These are phyloP conservation scores for Syngnathus acus DNA, from an alignment of 2,797 vertebrate genomes.

Conservation along the genomic window DNA sequence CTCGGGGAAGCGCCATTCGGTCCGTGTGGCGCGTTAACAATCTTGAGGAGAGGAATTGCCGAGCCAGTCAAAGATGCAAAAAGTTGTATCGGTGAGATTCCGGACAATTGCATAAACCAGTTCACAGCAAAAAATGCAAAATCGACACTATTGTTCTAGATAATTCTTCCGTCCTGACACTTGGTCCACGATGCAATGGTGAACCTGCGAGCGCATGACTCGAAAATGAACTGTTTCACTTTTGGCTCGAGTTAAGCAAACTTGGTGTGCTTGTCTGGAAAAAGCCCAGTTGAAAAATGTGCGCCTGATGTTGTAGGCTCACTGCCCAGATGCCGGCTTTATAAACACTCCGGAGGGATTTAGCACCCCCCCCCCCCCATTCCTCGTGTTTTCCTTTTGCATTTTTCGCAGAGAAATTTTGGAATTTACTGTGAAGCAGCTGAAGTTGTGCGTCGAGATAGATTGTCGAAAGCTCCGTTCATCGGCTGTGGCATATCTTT, in stretches of 20 bases:
- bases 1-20: conserved; percentile 22
- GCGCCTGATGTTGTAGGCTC: conserved; percentile 67
- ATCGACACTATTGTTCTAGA: not conserved
- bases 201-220: conserved; percentile 60
- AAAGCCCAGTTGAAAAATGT: conserved; percentile 67
- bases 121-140: not conserved
- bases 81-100: conserved; percentile 9
- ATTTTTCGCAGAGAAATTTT: conserved; percentile 29
- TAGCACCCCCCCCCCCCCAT: conserved; percentile 12
- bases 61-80: conserved; percentile 9
- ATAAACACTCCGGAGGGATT: conserved; percentile 66
- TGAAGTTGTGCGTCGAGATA: conserved; percentile 3
- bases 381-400: conserved; percentile 26
- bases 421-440: conserved; percentile 34
- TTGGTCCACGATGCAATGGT: too few relatives aligned
- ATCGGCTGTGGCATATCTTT: conserved; percentile 13
- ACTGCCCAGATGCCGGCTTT: conserved; percentile 66
- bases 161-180: too few relatives aligned
- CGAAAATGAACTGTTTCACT: conserved; percentile 68
- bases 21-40: conserved; percentile 19
- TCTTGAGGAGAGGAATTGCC: conserved; percentile 22
- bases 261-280: conserved; percentile 58
- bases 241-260: conserved; percentile 59
- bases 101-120: not conserved
- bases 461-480: conserved; percentile 17